Evolutionary conservation across 2,888 invertebrate genomes (phyloP), one percentile per base, ranked within the genome.

Genomic region (Phengaris alcon): DNA sequence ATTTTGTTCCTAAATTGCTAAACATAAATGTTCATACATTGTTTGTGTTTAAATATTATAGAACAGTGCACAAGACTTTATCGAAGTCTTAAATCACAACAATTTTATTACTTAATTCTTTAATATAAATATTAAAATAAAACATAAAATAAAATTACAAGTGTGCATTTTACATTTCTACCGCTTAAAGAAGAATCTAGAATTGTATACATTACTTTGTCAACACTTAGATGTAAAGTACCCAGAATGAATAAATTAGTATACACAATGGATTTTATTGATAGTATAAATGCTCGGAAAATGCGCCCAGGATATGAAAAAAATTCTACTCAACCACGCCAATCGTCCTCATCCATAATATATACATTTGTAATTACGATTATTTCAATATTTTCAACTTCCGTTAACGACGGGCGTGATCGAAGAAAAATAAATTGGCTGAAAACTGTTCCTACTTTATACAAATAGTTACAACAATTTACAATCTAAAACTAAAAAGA

Each of bases 391-490:
- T 35, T 51, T 44, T 35, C 9, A 15, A 35, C 9, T n/a, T 44
- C 48, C 57, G 57, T 75, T 69, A 15, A 13, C 68, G 64, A 59
- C 12, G 64, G 46, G 75, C 70, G 75, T 57, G 55, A 68, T 70
- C 75, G 57, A 75, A 48, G 9, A 54, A 72, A 54, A 13, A 52
- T 54, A 35, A 72, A 51, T 35, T 13, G 22, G 52, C 76, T 52
- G 68, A 72, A 55, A 74, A 70, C 72, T 68, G 55, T 64, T 22
- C 64, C 64, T 54, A 70, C 68, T 75, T 70, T 76, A 76, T 75
- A 77, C 73, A 77, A 77, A 74, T 57, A 77, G 74, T 75, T 78
- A 76, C 76, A 77, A 73, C 74, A 73, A 51, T 72, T 76, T 75
- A 73, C 75, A 74, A 35, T 72, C 59, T 73, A 74, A 10, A 77